Evolutionary conservation across 1,140 invertebrate genomes (phyloP), one percentile per base, ranked within the genome.

Genomic region (Limonius californicus): DNA sequence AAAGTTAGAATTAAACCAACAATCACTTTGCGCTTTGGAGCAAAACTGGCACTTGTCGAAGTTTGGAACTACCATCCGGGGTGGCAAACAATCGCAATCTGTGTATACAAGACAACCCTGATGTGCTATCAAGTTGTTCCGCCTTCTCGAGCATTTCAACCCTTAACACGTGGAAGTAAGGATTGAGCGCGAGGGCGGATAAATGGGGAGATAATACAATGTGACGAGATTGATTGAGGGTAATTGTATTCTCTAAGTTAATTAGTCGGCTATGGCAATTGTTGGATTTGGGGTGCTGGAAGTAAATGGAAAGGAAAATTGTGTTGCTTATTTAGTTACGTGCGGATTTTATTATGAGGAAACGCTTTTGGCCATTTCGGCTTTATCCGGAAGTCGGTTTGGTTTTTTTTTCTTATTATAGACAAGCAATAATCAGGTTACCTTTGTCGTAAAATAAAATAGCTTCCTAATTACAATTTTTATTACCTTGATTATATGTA

Each of bases 121-220:
- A 54, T 68, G 57, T 54, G 39, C 57, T 65, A 62, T 64, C 65
- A 64, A 61, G 61, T 63, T 61, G 54, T 55, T 58, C 62, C 62
- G 62, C 62, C 62, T 56, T 55, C 62, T 64, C 45, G 20, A 50
- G 45, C 16, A 62, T 69, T 71, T 68, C 71, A 69, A 73, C 72
- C 70, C 72, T 64, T 72, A 71, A 67, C 58, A 50, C 39, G 62
- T 59, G 69, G 73, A 74, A 70, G 59, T 21, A 60, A 72, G 72
- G 71, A 71, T 72, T 60, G 57, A 50, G 47, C 55, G 35, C 57
- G 32, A 42, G 39, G 27, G 50, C 47, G 50, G 23, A 50, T 39
- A 58, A 63, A 30, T 53, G 42, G 55, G 45, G 47, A 45, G 55
- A 63, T 63, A 58, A 63, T 59, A 59, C 47, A 21, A 20, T 42